Conservation (phyloP, 2,113 vertebrate genomes). For the Stigmatopora argus region DNA sequence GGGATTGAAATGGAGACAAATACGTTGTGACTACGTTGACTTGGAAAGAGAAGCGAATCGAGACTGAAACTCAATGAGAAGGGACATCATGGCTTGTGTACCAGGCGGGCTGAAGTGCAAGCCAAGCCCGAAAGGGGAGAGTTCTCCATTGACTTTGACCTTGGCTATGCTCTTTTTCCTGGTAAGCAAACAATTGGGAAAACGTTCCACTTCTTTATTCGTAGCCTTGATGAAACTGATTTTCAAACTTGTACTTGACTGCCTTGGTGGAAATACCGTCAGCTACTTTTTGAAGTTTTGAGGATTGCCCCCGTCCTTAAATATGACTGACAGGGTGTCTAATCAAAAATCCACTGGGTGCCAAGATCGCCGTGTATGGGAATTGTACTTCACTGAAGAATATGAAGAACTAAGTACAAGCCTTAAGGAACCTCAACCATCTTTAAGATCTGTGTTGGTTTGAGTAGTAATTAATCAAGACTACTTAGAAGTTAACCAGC, state of each 20-base stretch:
- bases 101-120: conserved; percentile 56
- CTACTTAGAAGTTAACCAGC: conserved; percentile 28
- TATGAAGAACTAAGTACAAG: neutral
- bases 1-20: conserved; percentile 17
- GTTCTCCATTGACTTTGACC: conserved; percentile 53
- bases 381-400: conserved; percentile 4
- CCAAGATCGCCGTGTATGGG: neutral
- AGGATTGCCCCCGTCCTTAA: neutral
- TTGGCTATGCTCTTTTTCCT: conserved; percentile 61
- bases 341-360: neutral
- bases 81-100: conserved; percentile 55
- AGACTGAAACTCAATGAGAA: conserved; percentile 1
- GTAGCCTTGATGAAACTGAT: conserved; percentile 57
- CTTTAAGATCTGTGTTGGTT: conserved; percentile 13
- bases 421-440: neutral
- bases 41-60: conserved; percentile 6
- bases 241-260: conserved; percentile 56
- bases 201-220: conserved; percentile 55
- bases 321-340: too few species aligned
- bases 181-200: conserved; percentile 66
- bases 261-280: conserved; percentile 55
- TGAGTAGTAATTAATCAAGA: conserved; percentile 27
- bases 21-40: conserved; percentile 17
- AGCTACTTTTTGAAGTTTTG: conserved; percentile 63
- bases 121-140: conserved; percentile 54